Evolutionary conservation across 1,140 invertebrate species (phyloP), one percentile per base, ranked within the genome.

Genomic region (Potamilus streckersoni): DNA sequence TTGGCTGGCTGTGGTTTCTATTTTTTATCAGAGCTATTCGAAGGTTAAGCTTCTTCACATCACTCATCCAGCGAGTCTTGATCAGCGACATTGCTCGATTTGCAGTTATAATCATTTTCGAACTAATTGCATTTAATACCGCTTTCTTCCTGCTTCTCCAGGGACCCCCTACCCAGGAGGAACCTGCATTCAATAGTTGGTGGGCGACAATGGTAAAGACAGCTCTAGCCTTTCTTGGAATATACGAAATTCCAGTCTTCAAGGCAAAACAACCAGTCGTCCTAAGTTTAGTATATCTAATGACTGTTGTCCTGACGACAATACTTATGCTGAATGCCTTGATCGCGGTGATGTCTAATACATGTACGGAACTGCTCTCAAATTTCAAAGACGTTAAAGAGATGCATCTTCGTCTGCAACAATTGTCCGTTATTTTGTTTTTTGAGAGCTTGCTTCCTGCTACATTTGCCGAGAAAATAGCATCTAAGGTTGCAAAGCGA

Each of bases 281-380:
- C 31, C 79, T 78, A 19, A 77, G 82, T 19, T 27, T 73, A 0
- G 73, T 86, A n/a, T 83, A 80, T 68, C 38, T 81, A 14, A n/a
- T 80, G 14, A 85, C 84, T 75, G 75, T 78, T 0, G 55, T 85
- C 15, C 67, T 86, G 16, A 83, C 85, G n/a, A 84, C 82, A 59
- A 63, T 86, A 2, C 71, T 86, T 15, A 78, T 84, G 77, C 62
- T 86, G 15, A 86, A 86, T 73, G 78, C 81, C 1, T 74, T 86
- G 15, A 86, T 86, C 57, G 85, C 85, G 11, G 83, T 86, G 83
- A 84, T 86, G 81, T 83, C 83, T 57, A 78, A 83, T 62, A 85
- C 85, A 55, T 86, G 84, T 62, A 74, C 79, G 13, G 55, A 80
- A 11, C 78, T 86, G 0, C 63, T 81, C 1, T 76, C 83, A 16